Evolutionary conservation across 37 sponge, comb jelly and placozoan species (phyloP).

Genomic region (Corticium candelabrum): DNA sequence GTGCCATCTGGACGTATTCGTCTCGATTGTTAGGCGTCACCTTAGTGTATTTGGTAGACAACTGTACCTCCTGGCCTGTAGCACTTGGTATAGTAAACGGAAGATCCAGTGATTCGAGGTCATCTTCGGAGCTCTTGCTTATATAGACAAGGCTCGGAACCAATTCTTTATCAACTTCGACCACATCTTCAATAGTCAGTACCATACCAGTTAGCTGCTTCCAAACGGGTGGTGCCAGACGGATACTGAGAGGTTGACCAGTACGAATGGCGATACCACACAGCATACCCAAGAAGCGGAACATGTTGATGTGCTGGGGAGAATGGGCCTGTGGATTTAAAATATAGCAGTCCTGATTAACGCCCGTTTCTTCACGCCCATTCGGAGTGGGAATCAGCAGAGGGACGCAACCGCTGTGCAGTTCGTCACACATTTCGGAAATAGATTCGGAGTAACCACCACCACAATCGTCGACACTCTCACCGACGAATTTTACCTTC

Average conservation of each 20-base stretch:
- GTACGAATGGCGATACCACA: conserved; percentile 85
- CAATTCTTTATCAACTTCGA: conserved; percentile 84
- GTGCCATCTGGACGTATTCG: conserved; percentile 69
- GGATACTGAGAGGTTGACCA: conserved; percentile 71
- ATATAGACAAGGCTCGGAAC: conserved; percentile 64
- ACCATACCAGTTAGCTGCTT: conserved; percentile 75
- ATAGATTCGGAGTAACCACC: conserved; percentile 95
- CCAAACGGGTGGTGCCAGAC: conserved; percentile 89
- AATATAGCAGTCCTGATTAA: conserved; percentile 90
- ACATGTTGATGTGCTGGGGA: conserved; percentile 75
- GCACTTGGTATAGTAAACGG: conserved; percentile 81
- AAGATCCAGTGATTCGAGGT: conserved; percentile 55
- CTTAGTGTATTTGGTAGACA: conserved; percentile 48
- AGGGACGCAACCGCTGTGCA: conserved; percentile 79
- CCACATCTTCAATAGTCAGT: conserved; percentile 67
- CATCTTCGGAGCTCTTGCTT: conserved; percentile 45
- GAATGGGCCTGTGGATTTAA: conserved; percentile 69
- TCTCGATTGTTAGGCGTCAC: conserved; percentile 58
- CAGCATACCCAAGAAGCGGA: conserved; percentile 76
- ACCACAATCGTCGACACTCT: conserved; percentile 93
- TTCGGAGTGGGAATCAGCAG: conserved; percentile 91
- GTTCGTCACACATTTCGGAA: conserved; percentile 94
- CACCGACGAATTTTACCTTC: conserved; percentile 95
- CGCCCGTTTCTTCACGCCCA: conserved; percentile 84
- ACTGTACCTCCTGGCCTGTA: conserved; percentile 59